Evolutionary conservation across 2,113 vertebrate species (phyloP), one percentile per base, ranked within the genome.

Genomic region (Rhinoderma darwinii): DNA sequence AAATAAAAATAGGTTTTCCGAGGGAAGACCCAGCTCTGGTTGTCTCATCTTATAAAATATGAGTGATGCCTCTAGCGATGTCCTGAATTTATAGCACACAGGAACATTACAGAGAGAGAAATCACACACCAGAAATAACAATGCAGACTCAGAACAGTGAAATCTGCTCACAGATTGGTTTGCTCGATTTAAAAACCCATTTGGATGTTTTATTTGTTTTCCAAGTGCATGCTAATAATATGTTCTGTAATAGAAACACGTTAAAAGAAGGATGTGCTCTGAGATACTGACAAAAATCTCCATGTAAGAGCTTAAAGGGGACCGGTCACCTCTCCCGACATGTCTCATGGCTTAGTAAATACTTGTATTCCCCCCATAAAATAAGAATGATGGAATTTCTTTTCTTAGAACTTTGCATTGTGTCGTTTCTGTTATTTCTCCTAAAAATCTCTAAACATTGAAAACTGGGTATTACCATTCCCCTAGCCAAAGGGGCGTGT

Each of bases 11-110:
- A 82, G 86, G 66, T 75, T 87, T 87, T 82, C 70, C 5, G 59
- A 87, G 79, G 86, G 79, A 75, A 87, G 86, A 87, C 86, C 86
- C 70, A 63, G 79, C 79, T 82, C 50, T 39, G 39, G 68, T 75
- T 87, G 86, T 87, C 86, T 82, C 70, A 82, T 87, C 44, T 70
- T 82, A 87, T 87, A 87, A 87, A 82, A 82, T 87, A 63, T 82
- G 70, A 87, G 66, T 75, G 86, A 82, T 50, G 86, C 86, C 86
- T 75, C 68, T 44, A 63, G 86, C 79, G 12, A 63, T 82, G 79
- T 82, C 79, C 79, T 87, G 63, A 81, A 87, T 87, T 87, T 82
- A 87, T 82, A 87, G 66, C 78, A 87, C 78, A 82, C 25, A 74
- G 27, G 47, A 81, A 61, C 6, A 82, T 75, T 61, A 81, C 78